Evolutionary conservation across 2,113 vertebrate species (phyloP).

Genomic region (Sakesphorus luctuosus): DNA sequence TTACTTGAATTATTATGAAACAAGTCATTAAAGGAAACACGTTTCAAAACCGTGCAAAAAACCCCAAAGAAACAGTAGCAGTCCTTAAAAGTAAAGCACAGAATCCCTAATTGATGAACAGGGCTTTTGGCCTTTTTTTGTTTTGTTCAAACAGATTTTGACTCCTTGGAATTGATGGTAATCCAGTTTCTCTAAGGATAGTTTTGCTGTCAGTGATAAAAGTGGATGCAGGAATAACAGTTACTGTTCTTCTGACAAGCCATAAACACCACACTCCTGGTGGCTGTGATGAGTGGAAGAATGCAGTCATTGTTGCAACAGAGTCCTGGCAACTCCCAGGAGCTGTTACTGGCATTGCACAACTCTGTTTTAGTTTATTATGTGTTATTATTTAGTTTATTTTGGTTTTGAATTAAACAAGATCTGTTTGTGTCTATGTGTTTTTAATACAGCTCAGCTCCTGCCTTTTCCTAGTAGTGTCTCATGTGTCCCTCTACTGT

Average conservation of each 20-base stretch:
- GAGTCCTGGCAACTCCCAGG: background rate
- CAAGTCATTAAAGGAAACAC: background rate
- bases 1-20: background rate
- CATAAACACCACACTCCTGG: background rate
- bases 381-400: background rate
- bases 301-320: background rate
- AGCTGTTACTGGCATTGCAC: background rate
- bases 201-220: background rate
- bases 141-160: background rate
- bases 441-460: background rate
- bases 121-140: background rate
- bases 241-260: background rate
- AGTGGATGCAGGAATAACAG: background rate
- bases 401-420: background rate
- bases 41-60: background rate
- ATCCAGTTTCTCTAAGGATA: background rate
- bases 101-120: background rate
- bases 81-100: background rate
- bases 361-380: background rate
- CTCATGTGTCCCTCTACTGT: fast-evolving
- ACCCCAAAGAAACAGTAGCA: background rate
- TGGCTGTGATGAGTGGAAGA: background rate
- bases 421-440: background rate
- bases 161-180: background rate
- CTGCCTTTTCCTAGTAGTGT: background rate